These are phyloP conservation scores for Petrocephalus microphthalmus DNA, from an alignment of 2,113 vertebrate species.

Conservation along the genomic window DNA sequence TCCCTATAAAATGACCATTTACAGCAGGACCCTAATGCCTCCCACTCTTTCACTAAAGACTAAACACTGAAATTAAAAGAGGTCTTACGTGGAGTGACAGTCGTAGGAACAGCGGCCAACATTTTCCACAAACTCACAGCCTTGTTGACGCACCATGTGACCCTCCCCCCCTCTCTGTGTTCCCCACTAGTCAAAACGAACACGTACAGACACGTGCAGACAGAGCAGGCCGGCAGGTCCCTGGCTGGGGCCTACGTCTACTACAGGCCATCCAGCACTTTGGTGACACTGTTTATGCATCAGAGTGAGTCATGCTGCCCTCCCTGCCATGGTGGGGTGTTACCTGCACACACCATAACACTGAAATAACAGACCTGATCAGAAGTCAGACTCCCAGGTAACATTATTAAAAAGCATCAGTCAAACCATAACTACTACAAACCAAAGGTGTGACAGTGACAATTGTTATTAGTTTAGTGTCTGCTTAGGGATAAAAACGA, in stretches of 20 bases:
- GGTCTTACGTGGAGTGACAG: background rate
- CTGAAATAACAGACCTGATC: background rate
- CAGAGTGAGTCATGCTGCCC: background rate
- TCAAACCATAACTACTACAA: background rate
- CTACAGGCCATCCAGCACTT: background rate
- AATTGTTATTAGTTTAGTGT: background rate
- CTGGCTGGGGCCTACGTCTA: background rate
- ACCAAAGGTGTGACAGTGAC: background rate
- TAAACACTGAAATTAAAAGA: background rate
- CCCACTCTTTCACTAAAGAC: background rate
- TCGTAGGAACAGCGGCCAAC: background rate
- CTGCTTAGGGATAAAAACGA: background rate
- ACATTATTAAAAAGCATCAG: background rate
- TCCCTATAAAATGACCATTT: conserved; percentile 8
- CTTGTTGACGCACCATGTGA: background rate
- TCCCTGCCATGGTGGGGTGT: background rate
- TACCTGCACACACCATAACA: background rate
- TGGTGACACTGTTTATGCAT: background rate
- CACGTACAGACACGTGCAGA: background rate
- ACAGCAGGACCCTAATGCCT: conserved; percentile 3
- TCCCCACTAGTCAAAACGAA: background rate
- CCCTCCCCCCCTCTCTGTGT: background rate
- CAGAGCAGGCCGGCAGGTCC: background rate
- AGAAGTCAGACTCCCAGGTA: background rate
- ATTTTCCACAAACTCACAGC: background rate